Base-by-base conservation (phyloP, 2,113 vertebrate genomes). In the Otus sunia region DNA sequence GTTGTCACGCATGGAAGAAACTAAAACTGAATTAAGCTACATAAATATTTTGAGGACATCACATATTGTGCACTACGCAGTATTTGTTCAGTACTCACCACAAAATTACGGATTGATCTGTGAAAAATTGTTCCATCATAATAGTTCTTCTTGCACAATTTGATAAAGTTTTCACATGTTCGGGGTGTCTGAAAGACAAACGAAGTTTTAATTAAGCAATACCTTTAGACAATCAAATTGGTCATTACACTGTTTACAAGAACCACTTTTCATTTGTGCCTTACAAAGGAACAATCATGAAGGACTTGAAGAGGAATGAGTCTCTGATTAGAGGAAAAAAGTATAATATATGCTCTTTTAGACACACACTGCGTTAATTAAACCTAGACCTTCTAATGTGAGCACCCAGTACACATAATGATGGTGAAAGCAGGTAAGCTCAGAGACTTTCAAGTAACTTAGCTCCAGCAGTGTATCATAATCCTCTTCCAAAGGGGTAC, bases 41-140 rank as follows among this genome's bases (percentile, higher is more conserved):
- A 63, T 30, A 47, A 9, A 18, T n/a, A 47, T 26, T 85, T 41
- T 14, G 29, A 84, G 29, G 69, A 36, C 11, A 60, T 37, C 15
- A 3, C 2, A 15, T 66, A 37, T 4, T n/a, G 37, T 53, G 52
- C 15, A 50, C 68, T 50, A 63, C 11, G 30, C 8, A 20, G 30
- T 17, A 52, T 34, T 14, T 30, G 39, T 63, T 25, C 16, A 19
- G 30, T 32, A 94, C 98, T 98, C 92, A 99, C 99, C 99, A 99
- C 99, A 64, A 99, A 99, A 93, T 99, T 99, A 62, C 99, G 96
- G 94, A 99, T 99, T 78, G 99, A 99, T 75, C 99, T 98, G 98
- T 99, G 99, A 97, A 99, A 99, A 92, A 99, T 30, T 0, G 99
- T 99, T 53, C 98, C 98, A 1, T 99, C 98, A 0, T 99, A 99